A percentile compares a stretch with the other conserved stretches of the same genome.
phyloP scores from a whole-genome alignment of 2,888 invertebrate species.

The Drosophila quasianomalipes region DNA sequence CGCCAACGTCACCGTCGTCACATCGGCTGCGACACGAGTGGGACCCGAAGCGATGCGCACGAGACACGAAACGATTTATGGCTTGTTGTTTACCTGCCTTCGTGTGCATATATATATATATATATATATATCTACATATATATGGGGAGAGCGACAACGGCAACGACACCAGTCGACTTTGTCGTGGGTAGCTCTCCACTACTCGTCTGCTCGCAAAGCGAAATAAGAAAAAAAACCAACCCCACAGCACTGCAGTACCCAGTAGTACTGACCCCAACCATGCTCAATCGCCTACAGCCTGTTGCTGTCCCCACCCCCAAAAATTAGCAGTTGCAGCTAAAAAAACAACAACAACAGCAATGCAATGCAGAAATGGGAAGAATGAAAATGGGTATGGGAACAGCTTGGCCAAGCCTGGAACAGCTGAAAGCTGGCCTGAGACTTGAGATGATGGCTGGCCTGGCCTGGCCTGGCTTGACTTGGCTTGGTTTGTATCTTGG shows the following conservation, averaged over 20 bases:
- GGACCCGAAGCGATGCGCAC: conserved; percentile 48
- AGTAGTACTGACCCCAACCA: conserved; percentile 31
- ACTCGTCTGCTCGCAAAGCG: conserved; percentile 8
- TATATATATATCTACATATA: neutral
- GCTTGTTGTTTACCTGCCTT: conserved; percentile 84
- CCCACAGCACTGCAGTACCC: conserved; percentile 47
- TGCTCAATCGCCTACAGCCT: conserved; percentile 57
- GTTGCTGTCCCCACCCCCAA: conserved; percentile 51
- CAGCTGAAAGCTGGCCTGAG: conserved; percentile 27
- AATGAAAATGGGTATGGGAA: conserved; percentile 21
- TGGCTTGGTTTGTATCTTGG: conserved; percentile 40
- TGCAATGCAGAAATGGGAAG: neutral
- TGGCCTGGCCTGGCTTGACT: conserved; percentile 2
- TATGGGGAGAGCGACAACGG: conserved; percentile 33
- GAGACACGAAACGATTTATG: conserved; percentile 76
- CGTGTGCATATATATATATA: conserved; percentile 48
- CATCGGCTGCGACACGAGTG: conserved; percentile 64
- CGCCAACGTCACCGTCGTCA: conserved; percentile 41
- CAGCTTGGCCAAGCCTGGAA: conserved; percentile 23
- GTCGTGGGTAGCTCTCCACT: conserved; percentile 53
- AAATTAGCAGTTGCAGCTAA: conserved; percentile 39
- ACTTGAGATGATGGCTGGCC: conserved; percentile 51
- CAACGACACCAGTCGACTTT: conserved; percentile 18
- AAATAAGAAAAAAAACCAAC: conserved; percentile 44
- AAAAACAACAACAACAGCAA: conserved; percentile 16